Evolutionary conservation across 2,888 invertebrate species (phyloP), one percentile per base, ranked within the genome.

Genomic region (Brachylomia viminalis): DNA sequence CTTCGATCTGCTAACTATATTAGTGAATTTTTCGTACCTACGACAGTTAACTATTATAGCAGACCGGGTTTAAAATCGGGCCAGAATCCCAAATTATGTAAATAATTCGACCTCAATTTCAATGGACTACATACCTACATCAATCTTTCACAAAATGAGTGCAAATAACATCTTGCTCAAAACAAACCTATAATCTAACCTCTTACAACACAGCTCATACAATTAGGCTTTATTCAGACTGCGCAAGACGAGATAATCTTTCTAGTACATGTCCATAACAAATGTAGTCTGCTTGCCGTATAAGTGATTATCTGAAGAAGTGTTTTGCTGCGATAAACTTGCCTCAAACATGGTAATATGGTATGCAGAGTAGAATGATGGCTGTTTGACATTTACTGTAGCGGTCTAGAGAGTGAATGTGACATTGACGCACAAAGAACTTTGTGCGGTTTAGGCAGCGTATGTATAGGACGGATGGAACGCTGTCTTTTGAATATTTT

Each of bases 351-450:
- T 80, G 86, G 86, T 82, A 84, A 86, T 82, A 79, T 62, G 52
- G 66, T 70, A 61, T 73, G 68, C 61, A 45, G 49, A 62, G n/a
- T 33, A 78, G 54, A 82, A 49, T 80, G 77, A 84, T 78, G 75
- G 64, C 69, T 64, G 13, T 69, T 79, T 82, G 87, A 81, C 87
- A 88, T 88, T 88, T 87, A 74, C 42, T 69, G 54, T 61, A n/a
- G 73, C 62, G 69, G 74, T 72, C 30, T 62, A 13, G 20, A 10
- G 30, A 74, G 72, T 85, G 82, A 85, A 81, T 82, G 85, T 85
- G 80, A 86, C 49, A 67, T 70, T 66, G 15, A 72, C 64, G 66
- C 66, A 83, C 64, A 80, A 85, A 86, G 79, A 74, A 38, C 66
- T 66, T 71, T 66, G 69, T 62, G 59, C 23, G 49, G n/a, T 59